Base-by-base conservation (phyloP, 2,113 vertebrate species). In the Callorhinus ursinus region DNA sequence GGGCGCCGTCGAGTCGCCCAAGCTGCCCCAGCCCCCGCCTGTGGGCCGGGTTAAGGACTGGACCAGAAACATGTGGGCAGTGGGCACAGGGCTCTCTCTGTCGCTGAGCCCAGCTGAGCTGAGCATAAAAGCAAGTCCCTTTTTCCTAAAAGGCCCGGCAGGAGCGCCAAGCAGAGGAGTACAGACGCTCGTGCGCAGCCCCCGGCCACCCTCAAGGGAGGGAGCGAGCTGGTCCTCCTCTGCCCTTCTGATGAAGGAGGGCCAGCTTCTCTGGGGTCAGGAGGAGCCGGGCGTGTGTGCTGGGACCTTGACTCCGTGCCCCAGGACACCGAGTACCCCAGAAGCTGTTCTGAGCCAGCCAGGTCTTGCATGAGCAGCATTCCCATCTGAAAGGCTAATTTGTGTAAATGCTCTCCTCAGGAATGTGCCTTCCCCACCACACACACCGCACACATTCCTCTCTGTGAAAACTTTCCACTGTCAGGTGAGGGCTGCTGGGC, bases 351-450 rank as follows among this genome's bases (percentile, higher is more conserved):
- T 77, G 91, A 63, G 63, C 80, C 11, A 4, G 28, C 85, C 31
- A 51, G 85, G 91, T 88, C 96, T 82, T 90, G 97, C 89, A 88
- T 95, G 97, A 97, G 55, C 22, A 7, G 77, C 39, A n/a, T 31
- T 88, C 51, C 57, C 19, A 95, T 97, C 96, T 97, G 82, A 98
- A 98, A 98, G 96, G 96, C 96, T 98, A 97, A 98, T 98, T 51
- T 88, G 96, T 97, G 97, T 93, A 93, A 96, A 96, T 90, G 96
- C 72, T 82, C 69, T 9, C 6, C 81, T 18, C 6, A 89, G 97
- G 96, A 96, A 92, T 96, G 79, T 49, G 63, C 92, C 10, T 24
- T 39, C 55, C 57, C 24, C 53, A 4, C 53, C 53, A 21, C 51
- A 61, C n/a, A 55, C 22, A 8, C 14, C 0, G 4, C 61, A 18